Evolutionary conservation across 1,140 invertebrate genomes (phyloP).

Genomic region (Musca domestica): DNA sequence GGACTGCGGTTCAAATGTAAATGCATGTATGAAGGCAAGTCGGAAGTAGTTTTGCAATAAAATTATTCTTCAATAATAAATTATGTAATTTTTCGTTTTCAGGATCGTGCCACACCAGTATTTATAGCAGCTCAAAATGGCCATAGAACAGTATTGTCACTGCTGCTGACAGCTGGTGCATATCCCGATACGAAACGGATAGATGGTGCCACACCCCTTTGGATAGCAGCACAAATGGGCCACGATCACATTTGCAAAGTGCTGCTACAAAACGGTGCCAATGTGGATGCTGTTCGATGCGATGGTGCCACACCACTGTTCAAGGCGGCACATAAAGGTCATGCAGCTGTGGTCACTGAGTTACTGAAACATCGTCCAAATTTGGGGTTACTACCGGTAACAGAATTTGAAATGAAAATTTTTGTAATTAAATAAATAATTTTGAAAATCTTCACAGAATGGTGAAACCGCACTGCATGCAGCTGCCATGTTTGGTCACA

Average conservation of each 20-base stretch:
- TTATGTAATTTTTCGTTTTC: conserved; percentile 13
- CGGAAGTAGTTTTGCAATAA: background rate
- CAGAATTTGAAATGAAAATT: conserved; percentile 33
- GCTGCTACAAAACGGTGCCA: conserved; percentile 73
- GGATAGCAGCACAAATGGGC: conserved; percentile 93
- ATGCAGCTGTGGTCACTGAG: conserved; percentile 79
- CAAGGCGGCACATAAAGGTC: conserved; percentile 91
- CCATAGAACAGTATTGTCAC: conserved; percentile 71
- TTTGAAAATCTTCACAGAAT: conserved; percentile 69
- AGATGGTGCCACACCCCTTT: conserved; percentile 85
- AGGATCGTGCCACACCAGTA: conserved; percentile 85
- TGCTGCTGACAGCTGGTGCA: conserved; percentile 69
- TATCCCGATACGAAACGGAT: conserved; percentile 67
- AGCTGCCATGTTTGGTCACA: conserved; percentile 82
- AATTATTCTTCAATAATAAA: background rate
- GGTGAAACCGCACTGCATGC: conserved; percentile 87
- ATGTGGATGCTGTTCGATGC: conserved; percentile 77
- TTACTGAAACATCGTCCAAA: conserved; percentile 80
- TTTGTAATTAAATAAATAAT: conserved; percentile 1
- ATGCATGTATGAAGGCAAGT: conserved; percentile 80
- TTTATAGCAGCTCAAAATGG: conserved; percentile 91
- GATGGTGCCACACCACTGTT: conserved; percentile 90
- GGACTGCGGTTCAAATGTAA: conserved; percentile 75
- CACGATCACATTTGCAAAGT: conserved; percentile 77
- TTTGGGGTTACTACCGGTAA: conserved; percentile 77